These are phyloP conservation scores for Ceratitis capitata DNA, from an alignment of 1,140 invertebrate genomes.

Conservation along the genomic window DNA sequence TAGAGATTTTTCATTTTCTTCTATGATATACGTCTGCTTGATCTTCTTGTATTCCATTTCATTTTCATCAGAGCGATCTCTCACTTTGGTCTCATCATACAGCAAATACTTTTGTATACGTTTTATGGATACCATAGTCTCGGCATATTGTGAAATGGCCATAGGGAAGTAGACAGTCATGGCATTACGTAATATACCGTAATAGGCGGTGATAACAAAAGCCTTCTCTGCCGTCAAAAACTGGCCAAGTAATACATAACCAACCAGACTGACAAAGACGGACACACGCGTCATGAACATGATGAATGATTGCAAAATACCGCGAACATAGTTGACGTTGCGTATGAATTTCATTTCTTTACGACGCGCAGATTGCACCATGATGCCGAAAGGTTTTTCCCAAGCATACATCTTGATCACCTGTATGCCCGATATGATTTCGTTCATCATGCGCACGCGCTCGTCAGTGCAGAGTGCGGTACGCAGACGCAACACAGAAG, in stretches of 20 bases:
- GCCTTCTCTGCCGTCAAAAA: slow-evolving; percentile 74
- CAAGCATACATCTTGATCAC: slow-evolving; percentile 94
- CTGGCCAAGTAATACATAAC: slow-evolving; percentile 76
- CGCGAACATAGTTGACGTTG: slow-evolving; percentile 76
- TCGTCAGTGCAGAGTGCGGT: slow-evolving; percentile 84
- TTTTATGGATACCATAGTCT: slow-evolving; percentile 74
- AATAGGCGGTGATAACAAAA: slow-evolving; percentile 77
- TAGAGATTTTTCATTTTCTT: slow-evolving; percentile 43
- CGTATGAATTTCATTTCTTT: slow-evolving; percentile 71
- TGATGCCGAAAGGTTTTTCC: slow-evolving; percentile 80
- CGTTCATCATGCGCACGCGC: slow-evolving; percentile 86
- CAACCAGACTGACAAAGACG: slow-evolving; percentile 80
- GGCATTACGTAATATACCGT: slow-evolving; percentile 76
- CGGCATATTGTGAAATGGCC: slow-evolving; percentile 75
- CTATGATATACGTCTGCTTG: slow-evolving; percentile 3
- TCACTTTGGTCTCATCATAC: slow-evolving; percentile 71
- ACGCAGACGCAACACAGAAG: slow-evolving; percentile 72
- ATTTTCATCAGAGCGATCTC: slow-evolving; percentile 58
- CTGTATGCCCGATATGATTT: slow-evolving; percentile 89
- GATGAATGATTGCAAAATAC: slow-evolving; percentile 78
- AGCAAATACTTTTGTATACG: slow-evolving; percentile 77
- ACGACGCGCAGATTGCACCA: slow-evolving; percentile 70
- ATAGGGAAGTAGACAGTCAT: slow-evolving; percentile 80
- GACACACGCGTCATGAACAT: slow-evolving; percentile 80
- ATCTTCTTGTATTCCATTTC: slow-evolving; percentile 44